Percentiles rank a stretch among this genome's conserved stretches.
Conservation (phyloP, 2,797 vertebrate species). For the Trichosurus vulpecula region DNA sequence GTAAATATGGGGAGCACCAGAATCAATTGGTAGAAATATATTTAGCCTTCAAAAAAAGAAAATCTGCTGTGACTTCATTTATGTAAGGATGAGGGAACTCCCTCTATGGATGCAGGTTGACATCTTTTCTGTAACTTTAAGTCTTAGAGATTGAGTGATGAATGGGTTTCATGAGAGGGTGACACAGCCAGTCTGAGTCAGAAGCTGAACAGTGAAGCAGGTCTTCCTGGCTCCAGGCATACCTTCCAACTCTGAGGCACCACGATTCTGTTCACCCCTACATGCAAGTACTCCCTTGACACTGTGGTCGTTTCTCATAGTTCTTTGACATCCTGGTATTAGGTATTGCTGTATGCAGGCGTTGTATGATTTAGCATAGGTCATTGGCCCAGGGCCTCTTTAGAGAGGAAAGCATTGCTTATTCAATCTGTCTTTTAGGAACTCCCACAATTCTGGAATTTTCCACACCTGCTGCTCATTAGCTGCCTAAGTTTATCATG, state of each 20-base stretch:
- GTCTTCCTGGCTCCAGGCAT: neutral
- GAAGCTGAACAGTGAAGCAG: neutral
- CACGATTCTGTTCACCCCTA: constrained; percentile 28
- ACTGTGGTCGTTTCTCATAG: neutral
- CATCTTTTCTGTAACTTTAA: neutral
- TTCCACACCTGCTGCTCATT: constrained; percentile 31
- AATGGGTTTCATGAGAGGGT: neutral
- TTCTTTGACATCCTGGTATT: neutral
- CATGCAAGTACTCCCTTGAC: constrained; percentile 25
- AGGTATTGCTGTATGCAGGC: neutral
- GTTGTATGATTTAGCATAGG: neutral
- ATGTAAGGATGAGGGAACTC: neutral
- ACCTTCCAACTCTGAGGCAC: constrained; percentile 2
- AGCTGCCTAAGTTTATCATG: constrained; percentile 43
- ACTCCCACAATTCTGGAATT: constrained; percentile 3
- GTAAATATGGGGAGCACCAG: neutral
- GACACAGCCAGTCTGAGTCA: neutral
- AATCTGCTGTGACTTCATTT: neutral
- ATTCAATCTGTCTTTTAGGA: neutral
- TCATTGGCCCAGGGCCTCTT: neutral
- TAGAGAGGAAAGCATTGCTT: neutral
- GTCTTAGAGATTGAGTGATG: neutral
- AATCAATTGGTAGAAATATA: neutral
- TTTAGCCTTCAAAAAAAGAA: neutral
- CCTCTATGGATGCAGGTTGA: neutral